Percentiles rank a stretch among this genome's conserved stretches.
phyloP scores from a whole-genome alignment of 1,140 invertebrate species.

The Microplitis demolitor region DNA sequence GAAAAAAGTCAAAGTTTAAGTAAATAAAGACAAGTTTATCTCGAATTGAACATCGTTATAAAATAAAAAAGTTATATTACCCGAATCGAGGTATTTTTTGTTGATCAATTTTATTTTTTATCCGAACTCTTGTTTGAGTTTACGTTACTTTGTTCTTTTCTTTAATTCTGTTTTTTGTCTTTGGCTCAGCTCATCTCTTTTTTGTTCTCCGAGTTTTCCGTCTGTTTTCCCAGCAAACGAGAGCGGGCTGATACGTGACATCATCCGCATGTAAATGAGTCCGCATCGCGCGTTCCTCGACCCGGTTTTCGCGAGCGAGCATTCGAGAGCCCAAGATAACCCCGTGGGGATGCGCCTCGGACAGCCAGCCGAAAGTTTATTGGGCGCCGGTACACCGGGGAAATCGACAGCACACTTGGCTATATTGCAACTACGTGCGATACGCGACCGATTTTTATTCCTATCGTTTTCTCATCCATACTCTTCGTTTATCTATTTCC shows the following conservation, averaged over 20 bases:
- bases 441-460: too few relatives aligned
- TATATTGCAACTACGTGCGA: not conserved
- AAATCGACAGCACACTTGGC: constrained; percentile 24
- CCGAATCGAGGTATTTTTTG: too few relatives aligned
- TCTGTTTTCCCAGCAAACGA: constrained; percentile 6
- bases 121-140: too few relatives aligned
- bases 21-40: too few relatives aligned
- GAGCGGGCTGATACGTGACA: constrained; percentile 22
- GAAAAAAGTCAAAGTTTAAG: too few relatives aligned
- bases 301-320: constrained; percentile 1
- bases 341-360: constrained; percentile 6
- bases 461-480: too few relatives aligned
- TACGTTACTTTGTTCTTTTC: too few relatives aligned
- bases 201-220: not conserved
- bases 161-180: not conserved
- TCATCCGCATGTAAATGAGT: constrained; percentile 30
- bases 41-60: too few relatives aligned
- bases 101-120: too few relatives aligned
- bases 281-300: not conserved
- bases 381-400: constrained; percentile 31
- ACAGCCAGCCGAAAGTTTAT: constrained; percentile 30
- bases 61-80: too few relatives aligned
- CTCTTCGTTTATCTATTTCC: too few relatives aligned
- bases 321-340: not conserved
- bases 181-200: not conserved